These are phyloP conservation scores for Tonatia bakeri DNA, from an alignment of 2,113 vertebrate species.

Conservation along the genomic window DNA sequence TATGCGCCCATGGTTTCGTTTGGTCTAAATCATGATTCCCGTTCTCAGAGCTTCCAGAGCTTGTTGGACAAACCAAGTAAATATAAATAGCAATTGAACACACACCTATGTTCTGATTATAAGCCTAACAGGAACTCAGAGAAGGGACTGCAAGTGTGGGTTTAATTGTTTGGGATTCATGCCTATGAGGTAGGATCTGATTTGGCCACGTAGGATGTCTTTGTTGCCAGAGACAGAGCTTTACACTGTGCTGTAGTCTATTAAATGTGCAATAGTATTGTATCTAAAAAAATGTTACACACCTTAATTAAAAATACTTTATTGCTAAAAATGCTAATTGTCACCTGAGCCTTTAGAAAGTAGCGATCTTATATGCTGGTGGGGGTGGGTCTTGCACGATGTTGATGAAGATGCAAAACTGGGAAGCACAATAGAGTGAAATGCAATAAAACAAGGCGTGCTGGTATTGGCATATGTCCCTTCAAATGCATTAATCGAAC, in stretches of 20 bases:
- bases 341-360: neutral
- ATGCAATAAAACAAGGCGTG: neutral
- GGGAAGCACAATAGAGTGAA: neutral
- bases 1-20: neutral
- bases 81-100: neutral
- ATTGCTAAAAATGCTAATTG: neutral
- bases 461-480: neutral
- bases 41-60: neutral
- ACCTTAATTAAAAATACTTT: neutral
- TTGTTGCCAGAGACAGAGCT: conserved; percentile 18
- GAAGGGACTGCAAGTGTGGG: neutral
- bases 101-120: neutral
- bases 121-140: neutral
- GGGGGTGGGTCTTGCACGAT: too few relatives aligned
- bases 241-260: neutral
- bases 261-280: neutral
- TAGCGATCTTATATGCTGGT: neutral
- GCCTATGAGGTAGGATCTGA: neutral
- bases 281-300: neutral
- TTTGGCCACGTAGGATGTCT: neutral
- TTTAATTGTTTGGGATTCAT: neutral
- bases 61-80: conserved; percentile 18
- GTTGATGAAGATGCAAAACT: neutral
- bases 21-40: neutral
- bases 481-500: neutral